These are phyloP conservation scores for Campoplex nolae DNA, from an alignment of 2,888 invertebrate species.

Conservation along the genomic window DNA sequence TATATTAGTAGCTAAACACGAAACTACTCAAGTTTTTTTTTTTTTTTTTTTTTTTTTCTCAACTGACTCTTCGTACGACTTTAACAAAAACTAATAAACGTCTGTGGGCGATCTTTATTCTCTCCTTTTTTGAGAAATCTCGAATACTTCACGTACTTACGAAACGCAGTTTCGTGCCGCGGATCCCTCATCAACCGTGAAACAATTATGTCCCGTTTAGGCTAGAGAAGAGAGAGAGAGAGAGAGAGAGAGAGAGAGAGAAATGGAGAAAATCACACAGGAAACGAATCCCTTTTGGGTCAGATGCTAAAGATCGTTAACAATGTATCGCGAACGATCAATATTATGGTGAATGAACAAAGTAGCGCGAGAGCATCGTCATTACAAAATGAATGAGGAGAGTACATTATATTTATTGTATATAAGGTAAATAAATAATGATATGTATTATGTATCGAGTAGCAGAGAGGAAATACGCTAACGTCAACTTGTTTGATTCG, in stretches of 20 bases:
- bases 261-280: neutral
- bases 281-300: neutral
- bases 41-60: too few relatives aligned
- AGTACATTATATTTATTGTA: neutral
- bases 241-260: neutral
- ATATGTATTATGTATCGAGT: constrained; percentile 28
- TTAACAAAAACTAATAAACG: too few relatives aligned
- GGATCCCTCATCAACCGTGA: neutral
- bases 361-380: neutral
- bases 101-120: too few relatives aligned
- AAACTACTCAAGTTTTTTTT: too few relatives aligned
- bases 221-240: neutral
- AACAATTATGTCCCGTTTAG: neutral
- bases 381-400: constrained; percentile 7
- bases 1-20: neutral
- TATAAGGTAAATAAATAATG: constrained; percentile 46
- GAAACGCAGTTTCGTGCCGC: neutral
- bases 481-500: constrained; percentile 43
- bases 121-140: neutral
- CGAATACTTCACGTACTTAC: neutral
- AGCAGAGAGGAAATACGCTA: constrained; percentile 40
- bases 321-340: constrained; percentile 7
- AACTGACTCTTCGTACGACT: too few relatives aligned
- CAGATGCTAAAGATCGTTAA: neutral
- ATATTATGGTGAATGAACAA: constrained; percentile 25